Evolutionary conservation across 2,113 vertebrate genomes (phyloP).

Genomic region (Mobula birostris): DNA sequence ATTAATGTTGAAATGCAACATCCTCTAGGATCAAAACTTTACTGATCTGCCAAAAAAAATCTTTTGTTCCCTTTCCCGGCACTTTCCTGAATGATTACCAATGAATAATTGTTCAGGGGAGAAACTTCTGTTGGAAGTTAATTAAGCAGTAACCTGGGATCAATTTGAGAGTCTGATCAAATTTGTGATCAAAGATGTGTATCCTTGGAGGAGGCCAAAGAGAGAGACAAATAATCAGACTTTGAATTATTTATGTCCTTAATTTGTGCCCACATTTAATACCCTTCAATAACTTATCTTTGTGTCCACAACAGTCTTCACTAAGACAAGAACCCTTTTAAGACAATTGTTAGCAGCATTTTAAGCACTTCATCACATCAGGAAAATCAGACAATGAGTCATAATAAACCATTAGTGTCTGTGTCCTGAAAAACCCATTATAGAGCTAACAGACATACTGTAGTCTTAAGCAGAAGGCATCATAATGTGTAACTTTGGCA

Average conservation of each 20-base stretch:
- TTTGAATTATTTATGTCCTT: too few relatives aligned
- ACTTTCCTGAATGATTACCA: background rate
- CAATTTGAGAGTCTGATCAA: background rate
- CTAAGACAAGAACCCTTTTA: background rate
- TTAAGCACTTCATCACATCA: background rate
- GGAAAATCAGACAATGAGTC: background rate
- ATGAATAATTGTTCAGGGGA: background rate
- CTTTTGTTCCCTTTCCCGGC: background rate
- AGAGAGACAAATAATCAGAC: background rate
- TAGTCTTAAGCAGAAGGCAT: background rate
- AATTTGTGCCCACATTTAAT: too few relatives aligned
- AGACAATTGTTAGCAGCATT: background rate
- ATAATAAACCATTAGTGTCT: background rate
- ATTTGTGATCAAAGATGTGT: background rate
- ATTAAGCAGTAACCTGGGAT: background rate
- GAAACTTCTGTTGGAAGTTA: background rate
- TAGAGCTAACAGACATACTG: background rate
- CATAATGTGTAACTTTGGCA: background rate
- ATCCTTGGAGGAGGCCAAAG: background rate
- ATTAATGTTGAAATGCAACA: background rate
- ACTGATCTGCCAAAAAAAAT: constrained; percentile 2
- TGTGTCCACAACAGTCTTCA: background rate
- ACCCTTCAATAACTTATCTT: background rate
- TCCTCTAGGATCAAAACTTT: background rate
- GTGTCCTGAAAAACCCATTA: too few relatives aligned